Conservation (phyloP, 2,113 vertebrate species). For the Saimiri boliviensis region DNA sequence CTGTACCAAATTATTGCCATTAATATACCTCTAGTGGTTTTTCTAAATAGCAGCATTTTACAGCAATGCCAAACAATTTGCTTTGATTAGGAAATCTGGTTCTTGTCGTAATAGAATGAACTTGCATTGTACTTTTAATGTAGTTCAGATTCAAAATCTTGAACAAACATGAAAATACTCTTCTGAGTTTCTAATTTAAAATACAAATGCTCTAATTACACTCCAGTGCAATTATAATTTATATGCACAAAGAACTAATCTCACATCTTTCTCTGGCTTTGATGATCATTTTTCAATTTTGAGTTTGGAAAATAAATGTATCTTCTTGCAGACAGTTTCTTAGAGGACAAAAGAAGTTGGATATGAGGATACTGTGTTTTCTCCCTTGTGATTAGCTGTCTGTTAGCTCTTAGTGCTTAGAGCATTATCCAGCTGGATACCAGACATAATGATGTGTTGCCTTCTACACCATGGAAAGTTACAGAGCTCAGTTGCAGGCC, state of each 20-base stretch:
- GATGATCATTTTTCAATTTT: constrained; percentile 56
- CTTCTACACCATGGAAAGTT: constrained; percentile 79
- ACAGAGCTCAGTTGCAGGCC: constrained; percentile 69
- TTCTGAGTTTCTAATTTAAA: constrained; percentile 62
- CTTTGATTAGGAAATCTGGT: constrained; percentile 84
- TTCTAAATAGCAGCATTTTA: constrained; percentile 80
- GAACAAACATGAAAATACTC: constrained; percentile 63
- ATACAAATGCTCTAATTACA: constrained; percentile 65
- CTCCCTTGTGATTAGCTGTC: constrained; percentile 49
- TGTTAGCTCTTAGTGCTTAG: constrained; percentile 56
- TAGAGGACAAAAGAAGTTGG: constrained; percentile 70
- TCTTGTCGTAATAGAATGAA: constrained; percentile 81
- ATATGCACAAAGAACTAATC: constrained; percentile 54
- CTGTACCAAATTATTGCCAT: constrained; percentile 78
- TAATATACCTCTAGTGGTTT: constrained; percentile 81
- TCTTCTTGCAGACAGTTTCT: constrained; percentile 71
- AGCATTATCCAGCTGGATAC: constrained; percentile 69
- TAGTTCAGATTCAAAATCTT: constrained; percentile 73
- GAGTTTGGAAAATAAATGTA: constrained; percentile 57
- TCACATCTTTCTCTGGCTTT: constrained; percentile 44
- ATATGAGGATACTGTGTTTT: constrained; percentile 25
- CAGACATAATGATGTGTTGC: constrained; percentile 73
- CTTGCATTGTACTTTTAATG: constrained; percentile 75
- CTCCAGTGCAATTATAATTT: constrained; percentile 59
- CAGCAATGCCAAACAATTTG: constrained; percentile 79